Evolutionary conservation across 2,888 invertebrate species (phyloP), one percentile per base, ranked within the genome.

Genomic region (Gastracanthus pulcherrimus): DNA sequence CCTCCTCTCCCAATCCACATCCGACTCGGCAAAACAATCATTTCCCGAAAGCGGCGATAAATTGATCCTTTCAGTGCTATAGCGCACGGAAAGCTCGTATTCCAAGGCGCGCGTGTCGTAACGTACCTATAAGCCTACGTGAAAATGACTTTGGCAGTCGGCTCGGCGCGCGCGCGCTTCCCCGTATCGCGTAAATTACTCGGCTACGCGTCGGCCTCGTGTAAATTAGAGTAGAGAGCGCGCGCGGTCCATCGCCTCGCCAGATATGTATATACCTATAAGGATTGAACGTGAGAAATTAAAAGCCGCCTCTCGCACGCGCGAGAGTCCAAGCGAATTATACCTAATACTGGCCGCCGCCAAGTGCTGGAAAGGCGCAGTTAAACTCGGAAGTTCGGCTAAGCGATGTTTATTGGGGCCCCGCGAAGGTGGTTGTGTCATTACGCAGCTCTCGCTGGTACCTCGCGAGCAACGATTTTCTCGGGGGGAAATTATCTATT

Each of bases 351-450:
- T n/a, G n/a, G n/a, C n/a, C n/a, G n/a, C n/a, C n/a, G n/a, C n/a
- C 26, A 11, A 55, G 26, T 23, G 51, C 51, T 23, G 13, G 2
- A 9, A 16, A 9, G 13, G 31, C 51, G 55, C 23, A n/a, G 16
- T 29, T 31, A 48, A 51, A 51, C 58, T 58, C 71, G 58, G 71
- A 60, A 60, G 58, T 72, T 36, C 34, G 29, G 29, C n/a, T 23
- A 26, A 31, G 55, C 26, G n/a, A 36, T 51, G 71, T 41, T 60
- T 41, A 72, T 72, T 72, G 69, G n/a, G n/a, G n/a, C n/a, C n/a
- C n/a, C n/a, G n/a, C n/a, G n/a, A n/a, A n/a, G n/a, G n/a, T n/a
- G 38, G 23, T 69, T 11, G 69, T 29, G 34, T n/a, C 34, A 31
- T 34, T 31, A 34, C 41, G 41, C 13, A 1, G 41, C 41, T n/a